phyloP scores from a whole-genome alignment of 2,888 invertebrate genomes.

The Anarsia innoxiella region DNA sequence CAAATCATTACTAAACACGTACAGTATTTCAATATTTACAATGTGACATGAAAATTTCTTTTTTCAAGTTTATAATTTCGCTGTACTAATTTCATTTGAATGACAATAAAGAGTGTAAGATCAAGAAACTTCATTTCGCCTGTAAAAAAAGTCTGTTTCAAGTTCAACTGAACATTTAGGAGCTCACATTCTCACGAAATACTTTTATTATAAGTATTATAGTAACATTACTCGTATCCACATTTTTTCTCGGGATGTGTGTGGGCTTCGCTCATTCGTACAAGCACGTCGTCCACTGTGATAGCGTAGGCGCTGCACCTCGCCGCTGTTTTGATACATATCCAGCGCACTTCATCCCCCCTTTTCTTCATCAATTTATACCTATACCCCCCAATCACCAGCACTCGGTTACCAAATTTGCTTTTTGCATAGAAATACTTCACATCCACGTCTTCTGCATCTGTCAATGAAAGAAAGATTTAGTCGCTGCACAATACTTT shows the following conservation, averaged over 20 bases:
- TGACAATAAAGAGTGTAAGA: too few species aligned
- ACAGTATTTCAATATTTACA: too few species aligned
- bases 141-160: too few species aligned
- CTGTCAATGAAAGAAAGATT: conserved; percentile 4
- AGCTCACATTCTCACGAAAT: too few species aligned
- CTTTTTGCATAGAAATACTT: conserved; percentile 34
- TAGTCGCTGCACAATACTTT: too few species aligned
- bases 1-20: too few species aligned
- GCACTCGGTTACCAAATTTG: conserved; percentile 31
- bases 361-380: conserved; percentile 30
- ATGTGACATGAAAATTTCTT: too few species aligned
- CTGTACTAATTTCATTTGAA: too few species aligned
- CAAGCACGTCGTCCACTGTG: conserved; percentile 28
- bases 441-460: conserved; percentile 22
- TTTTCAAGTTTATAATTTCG: too few species aligned
- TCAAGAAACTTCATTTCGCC: too few species aligned
- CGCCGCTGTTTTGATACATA: conserved; percentile 35
- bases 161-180: too few species aligned
- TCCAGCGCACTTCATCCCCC: conserved; percentile 29
- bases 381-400: conserved; percentile 30
- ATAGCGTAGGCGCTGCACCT: conserved; percentile 35
- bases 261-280: conserved; percentile 29
- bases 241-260: conserved; percentile 22
- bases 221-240: neutral
- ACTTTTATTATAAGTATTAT: too few species aligned